These are phyloP conservation scores for Hymenochirus boettgeri DNA, from an alignment of 2,113 vertebrate genomes.

Conservation along the genomic window DNA sequence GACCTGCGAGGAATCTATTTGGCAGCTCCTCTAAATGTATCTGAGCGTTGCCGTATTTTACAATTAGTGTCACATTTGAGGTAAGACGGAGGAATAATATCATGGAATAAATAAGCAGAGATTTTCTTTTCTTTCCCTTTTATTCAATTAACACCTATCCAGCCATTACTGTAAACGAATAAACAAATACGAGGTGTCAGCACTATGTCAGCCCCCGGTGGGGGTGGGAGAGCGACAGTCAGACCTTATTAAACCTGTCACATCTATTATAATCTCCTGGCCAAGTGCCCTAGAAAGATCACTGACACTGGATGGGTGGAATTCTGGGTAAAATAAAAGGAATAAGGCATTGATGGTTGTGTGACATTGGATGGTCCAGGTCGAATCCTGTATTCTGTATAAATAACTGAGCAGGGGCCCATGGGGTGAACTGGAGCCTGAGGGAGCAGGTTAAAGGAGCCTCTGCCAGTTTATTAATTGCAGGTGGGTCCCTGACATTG, in stretches of 20 bases:
- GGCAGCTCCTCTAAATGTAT: no score
- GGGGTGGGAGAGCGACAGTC: conserved; percentile 73
- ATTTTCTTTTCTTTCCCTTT: conserved; percentile 35
- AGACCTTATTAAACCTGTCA: conserved; percentile 98
- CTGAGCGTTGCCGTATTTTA: no score
- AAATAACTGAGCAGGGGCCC: no score
- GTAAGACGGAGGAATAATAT: no score
- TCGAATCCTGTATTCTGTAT: no score
- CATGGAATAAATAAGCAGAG: background rate
- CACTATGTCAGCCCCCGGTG: conserved; percentile 74
- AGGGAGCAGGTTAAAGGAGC: conserved; percentile 4
- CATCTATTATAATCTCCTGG: conserved; percentile 91
- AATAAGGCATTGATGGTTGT: no score
- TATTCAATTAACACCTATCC: conserved; percentile 69
- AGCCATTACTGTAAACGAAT: conserved; percentile 61
- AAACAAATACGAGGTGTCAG: conserved; percentile 76
- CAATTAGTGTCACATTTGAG: no score
- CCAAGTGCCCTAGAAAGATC: conserved; percentile 72
- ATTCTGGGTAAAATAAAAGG: no score
- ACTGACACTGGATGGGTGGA: conserved; percentile 29
- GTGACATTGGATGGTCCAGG: no score
- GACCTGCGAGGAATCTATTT: no score
- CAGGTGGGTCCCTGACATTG: no score
- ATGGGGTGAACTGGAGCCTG: no score
- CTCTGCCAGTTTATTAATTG: conserved; percentile 82